These are phyloP conservation scores for Zophobas morio DNA, from an alignment of 1,140 invertebrate species.

Conservation along the genomic window DNA sequence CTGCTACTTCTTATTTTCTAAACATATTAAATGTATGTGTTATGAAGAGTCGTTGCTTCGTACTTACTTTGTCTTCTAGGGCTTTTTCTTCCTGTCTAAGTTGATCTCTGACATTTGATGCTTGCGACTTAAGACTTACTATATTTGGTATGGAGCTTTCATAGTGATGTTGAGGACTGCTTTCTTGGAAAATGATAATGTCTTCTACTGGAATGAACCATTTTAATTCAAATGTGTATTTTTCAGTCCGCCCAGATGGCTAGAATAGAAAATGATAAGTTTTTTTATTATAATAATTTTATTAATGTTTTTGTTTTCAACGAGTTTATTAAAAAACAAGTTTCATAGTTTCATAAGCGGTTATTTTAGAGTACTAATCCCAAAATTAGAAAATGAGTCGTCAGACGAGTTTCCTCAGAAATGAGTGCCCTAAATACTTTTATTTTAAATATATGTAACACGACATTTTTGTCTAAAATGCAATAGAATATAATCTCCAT, in stretches of 20 bases:
- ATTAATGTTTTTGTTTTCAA: too few relatives aligned
- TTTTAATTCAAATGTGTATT: slow-evolving; percentile 93
- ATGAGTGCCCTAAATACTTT: too few relatives aligned
- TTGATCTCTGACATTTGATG: slow-evolving; percentile 88
- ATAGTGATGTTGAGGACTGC: slow-evolving; percentile 74
- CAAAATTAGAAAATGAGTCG: too few relatives aligned
- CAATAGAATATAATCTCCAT: too few relatives aligned
- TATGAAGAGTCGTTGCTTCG: slow-evolving; percentile 9
- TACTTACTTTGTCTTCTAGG: slow-evolving; percentile 73
- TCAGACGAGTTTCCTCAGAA: too few relatives aligned
- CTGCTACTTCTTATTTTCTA: slow-evolving; percentile 75
- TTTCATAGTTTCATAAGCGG: too few relatives aligned
- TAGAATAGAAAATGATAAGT: slow-evolving; percentile 59
- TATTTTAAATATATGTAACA: too few relatives aligned
- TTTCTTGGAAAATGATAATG: slow-evolving; percentile 79
- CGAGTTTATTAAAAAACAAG: too few relatives aligned
- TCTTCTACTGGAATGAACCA: slow-evolving; percentile 92
- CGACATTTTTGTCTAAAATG: too few relatives aligned
- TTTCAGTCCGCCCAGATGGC: slow-evolving; percentile 83
- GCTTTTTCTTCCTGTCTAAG: slow-evolving; percentile 81
- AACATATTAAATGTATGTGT: slow-evolving; percentile 53
- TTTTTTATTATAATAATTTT: too few relatives aligned
- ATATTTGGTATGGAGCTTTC: slow-evolving; percentile 86
- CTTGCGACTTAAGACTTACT: slow-evolving; percentile 87
- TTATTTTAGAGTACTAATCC: too few relatives aligned